These are phyloP conservation scores for Monoplex corrugatus DNA, from an alignment of 2,888 invertebrate species.

Conservation along the genomic window DNA sequence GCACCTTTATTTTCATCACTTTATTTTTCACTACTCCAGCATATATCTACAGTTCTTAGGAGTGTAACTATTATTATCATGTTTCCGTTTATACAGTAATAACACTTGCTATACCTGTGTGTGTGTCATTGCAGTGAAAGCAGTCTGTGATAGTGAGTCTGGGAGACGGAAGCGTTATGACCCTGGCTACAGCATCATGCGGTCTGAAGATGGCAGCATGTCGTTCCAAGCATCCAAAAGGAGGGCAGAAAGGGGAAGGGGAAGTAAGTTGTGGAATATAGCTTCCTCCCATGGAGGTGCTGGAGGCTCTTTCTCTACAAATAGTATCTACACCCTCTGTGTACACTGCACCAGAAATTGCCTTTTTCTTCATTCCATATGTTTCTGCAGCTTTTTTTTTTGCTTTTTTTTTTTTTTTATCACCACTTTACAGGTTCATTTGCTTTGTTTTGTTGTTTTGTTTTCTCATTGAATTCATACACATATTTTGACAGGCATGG, in stretches of 20 bases:
- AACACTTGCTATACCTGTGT: no score
- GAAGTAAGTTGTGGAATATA: constrained; percentile 32
- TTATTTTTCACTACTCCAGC: no score
- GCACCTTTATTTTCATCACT: no score
- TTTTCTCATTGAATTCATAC: no score
- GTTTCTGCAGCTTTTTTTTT: not conserved
- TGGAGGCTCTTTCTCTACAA: no score
- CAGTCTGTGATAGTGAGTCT: constrained; percentile 63
- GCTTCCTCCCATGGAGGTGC: no score
- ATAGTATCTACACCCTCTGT: no score
- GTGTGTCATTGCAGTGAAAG: constrained; percentile 67
- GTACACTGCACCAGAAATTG: not conserved
- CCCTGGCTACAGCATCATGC: constrained; percentile 57
- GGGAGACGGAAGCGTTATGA: constrained; percentile 58
- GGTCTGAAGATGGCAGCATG: constrained; percentile 59
- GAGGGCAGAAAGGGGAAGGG: constrained; percentile 51
- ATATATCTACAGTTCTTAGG: no score
- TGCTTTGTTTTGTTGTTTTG: not conserved
- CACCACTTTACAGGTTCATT: not conserved
- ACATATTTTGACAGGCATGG: no score
- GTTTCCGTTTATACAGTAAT: no score
- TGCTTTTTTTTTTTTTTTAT: not conserved
- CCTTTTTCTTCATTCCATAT: no score
- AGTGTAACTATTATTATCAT: no score
- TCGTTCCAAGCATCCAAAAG: constrained; percentile 57